Percentiles rank a stretch among this genome's conserved stretches.
phyloP scores from a whole-genome alignment of 2,888 invertebrate genomes.

The Chrysotoxum bicinctum region DNA sequence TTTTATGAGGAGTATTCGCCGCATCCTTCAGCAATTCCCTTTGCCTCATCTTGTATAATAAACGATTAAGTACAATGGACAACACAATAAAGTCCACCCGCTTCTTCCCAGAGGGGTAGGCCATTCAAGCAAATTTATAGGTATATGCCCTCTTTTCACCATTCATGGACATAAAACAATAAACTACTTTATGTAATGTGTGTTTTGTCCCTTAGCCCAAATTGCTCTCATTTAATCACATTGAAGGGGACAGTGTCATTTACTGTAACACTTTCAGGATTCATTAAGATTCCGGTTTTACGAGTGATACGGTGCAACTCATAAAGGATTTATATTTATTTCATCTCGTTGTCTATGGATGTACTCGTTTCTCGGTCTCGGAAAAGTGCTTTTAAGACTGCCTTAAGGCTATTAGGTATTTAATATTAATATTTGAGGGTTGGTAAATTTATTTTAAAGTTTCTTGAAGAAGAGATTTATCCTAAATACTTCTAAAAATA shows the following conservation, averaged over 20 bases:
- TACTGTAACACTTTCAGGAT: conserved; percentile 66
- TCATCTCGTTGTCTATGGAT: background rate
- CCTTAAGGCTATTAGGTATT: background rate
- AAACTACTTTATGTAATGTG: conserved; percentile 59
- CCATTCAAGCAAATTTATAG: conserved; percentile 13
- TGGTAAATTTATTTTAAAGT: conserved; percentile 55
- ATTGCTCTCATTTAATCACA: conserved; percentile 71
- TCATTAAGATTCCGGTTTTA: conserved; percentile 63
- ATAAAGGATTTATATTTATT: conserved; percentile 56
- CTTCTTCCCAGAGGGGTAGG: background rate
- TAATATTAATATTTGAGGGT: conserved; percentile 44
- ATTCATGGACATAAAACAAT: conserved; percentile 55
- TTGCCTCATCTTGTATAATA: conserved; percentile 23
- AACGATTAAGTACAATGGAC: conserved; percentile 66
- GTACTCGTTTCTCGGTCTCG: background rate
- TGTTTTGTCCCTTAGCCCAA: conserved; percentile 61
- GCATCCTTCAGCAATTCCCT: background rate
- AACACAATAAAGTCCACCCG: conserved; percentile 43
- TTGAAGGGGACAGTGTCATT: conserved; percentile 68
- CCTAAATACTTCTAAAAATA: background rate
- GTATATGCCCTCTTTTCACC: background rate
- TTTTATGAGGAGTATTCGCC: conserved; percentile 46
- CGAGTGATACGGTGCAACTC: conserved; percentile 55
- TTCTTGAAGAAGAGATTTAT: background rate
- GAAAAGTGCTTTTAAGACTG: conserved; percentile 6